Evolutionary conservation across 2,113 vertebrate genomes (phyloP).

Genomic region (Neolamprologus variostigma): DNA sequence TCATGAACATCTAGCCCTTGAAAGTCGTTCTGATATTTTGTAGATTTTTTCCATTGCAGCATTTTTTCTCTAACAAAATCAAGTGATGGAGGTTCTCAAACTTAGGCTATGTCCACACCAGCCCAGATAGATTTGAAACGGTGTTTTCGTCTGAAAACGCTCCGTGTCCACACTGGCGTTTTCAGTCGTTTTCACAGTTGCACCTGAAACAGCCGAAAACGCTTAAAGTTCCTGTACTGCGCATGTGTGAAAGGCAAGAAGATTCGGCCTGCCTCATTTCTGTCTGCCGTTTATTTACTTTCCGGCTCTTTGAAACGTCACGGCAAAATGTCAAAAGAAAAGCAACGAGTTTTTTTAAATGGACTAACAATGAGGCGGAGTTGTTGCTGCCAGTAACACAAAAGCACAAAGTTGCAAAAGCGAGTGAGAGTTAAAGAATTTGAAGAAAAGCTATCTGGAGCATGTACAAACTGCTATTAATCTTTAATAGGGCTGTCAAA

Average conservation of each 20-base stretch:
- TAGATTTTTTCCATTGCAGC: not conserved
- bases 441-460: not conserved
- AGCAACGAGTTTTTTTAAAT: fast-evolving
- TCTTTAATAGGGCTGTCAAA: not conserved
- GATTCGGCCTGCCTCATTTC: not conserved
- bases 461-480: not conserved
- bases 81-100: not conserved
- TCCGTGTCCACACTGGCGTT: not conserved
- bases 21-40: not conserved
- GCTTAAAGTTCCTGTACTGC: fast-evolving
- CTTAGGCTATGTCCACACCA: not conserved
- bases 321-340: not conserved
- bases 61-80: not conserved
- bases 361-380: not conserved
- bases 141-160: not conserved
- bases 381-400: not conserved
- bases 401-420: not conserved
- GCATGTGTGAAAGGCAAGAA: fast-evolving
- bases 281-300: not conserved
- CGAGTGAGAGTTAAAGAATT: not conserved
- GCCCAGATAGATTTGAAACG: not conserved
- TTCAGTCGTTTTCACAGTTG: not conserved
- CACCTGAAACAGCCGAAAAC: not conserved
- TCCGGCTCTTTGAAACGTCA: not conserved
- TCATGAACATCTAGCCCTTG: not conserved